Conservation (phyloP, 64 coral and sea anemone genomes). For the Acropora yongei region DNA sequence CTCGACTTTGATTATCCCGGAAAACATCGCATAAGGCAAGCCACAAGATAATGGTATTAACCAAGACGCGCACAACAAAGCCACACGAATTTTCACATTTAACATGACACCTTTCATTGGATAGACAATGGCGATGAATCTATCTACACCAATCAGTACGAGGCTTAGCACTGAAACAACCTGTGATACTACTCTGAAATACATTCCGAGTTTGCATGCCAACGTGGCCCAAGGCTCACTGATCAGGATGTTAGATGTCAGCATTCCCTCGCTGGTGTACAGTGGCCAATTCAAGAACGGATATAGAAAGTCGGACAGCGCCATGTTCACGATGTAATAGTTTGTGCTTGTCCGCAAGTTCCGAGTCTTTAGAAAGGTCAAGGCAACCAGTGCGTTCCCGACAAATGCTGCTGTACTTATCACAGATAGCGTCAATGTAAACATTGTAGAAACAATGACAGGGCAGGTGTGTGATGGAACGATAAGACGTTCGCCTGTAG, state of each 20-base stretch:
- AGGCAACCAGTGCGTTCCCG: neutral
- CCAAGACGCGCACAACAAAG: neutral
- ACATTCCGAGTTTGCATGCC: constrained; percentile 1
- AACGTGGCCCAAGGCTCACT: neutral
- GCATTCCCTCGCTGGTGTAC: neutral
- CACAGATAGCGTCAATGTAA: neutral
- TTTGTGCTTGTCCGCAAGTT: neutral
- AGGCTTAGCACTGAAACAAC: neutral
- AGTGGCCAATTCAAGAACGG: neutral
- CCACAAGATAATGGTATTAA: neutral
- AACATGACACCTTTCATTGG: neutral
- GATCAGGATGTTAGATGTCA: neutral
- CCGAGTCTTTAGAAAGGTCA: neutral
- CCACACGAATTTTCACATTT: constrained; percentile 4
- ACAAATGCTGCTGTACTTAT: neutral
- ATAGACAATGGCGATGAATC: neutral
- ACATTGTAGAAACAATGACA: neutral
- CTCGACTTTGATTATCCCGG: neutral
- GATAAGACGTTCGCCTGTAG: neutral
- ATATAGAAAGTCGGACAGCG: neutral
- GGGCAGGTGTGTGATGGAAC: neutral
- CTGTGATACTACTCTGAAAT: neutral
- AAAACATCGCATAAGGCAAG: neutral
- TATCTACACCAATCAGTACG: neutral
- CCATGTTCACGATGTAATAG: constrained; percentile 3